Percentiles rank a stretch among this genome's conserved stretches.
phyloP scores from a whole-genome alignment of 2,888 invertebrate genomes.

The Adineta ricciae region DNA sequence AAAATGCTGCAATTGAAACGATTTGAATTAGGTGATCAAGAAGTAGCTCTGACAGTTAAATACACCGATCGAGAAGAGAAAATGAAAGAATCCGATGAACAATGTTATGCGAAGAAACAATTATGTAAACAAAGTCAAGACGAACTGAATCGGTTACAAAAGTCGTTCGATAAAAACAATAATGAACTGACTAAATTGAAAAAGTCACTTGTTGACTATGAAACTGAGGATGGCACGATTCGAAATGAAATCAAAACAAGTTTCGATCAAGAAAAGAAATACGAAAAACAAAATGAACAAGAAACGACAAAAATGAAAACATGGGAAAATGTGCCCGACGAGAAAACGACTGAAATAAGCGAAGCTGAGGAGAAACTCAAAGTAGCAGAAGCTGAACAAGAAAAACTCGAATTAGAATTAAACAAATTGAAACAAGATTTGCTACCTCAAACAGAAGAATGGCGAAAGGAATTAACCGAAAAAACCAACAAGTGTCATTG shows the following conservation, averaged over 20 bases:
- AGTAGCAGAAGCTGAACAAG: constrained; percentile 58
- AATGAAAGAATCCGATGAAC: neutral
- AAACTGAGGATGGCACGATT: constrained; percentile 58
- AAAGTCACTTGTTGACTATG: constrained; percentile 58
- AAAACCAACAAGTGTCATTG: constrained; percentile 39
- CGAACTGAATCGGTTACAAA: constrained; percentile 40
- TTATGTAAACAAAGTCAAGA: constrained; percentile 41
- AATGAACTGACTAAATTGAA: constrained; percentile 51
- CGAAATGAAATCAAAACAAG: constrained; percentile 51
- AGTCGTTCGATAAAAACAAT: constrained; percentile 57
- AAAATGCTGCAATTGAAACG: neutral
- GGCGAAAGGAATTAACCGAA: constrained; percentile 59
- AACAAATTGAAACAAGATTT: constrained; percentile 53
- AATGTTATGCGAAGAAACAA: neutral
- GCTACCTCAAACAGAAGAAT: constrained; percentile 43
- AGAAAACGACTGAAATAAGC: constrained; percentile 63
- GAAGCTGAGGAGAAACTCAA: constrained; percentile 48
- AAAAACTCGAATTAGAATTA: constrained; percentile 53
- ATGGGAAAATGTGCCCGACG: constrained; percentile 61
- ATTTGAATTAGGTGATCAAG: neutral
- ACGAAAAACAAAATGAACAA: constrained; percentile 59
- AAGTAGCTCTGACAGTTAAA: neutral
- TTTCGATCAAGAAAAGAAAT: constrained; percentile 62
- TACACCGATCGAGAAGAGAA: neutral
- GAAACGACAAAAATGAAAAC: constrained; percentile 57